Conservation (phyloP, 2,888 invertebrate species). For the Anagyrus pseudococci region DNA sequence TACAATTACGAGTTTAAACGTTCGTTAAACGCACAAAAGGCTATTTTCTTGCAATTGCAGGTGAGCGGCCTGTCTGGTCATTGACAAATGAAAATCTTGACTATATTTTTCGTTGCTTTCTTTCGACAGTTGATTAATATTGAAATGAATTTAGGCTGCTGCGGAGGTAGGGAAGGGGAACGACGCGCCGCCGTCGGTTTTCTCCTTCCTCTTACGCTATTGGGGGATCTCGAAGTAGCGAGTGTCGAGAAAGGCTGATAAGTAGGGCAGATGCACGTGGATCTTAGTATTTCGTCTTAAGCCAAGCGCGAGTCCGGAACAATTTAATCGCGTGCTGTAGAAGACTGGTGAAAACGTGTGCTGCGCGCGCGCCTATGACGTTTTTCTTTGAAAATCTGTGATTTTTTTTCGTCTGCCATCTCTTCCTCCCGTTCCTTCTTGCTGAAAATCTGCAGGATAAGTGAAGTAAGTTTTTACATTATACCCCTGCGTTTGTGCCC, state of each 20-base stretch:
- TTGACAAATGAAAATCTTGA: background rate
- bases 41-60: background rate
- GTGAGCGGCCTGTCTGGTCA: background rate
- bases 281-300: conserved; percentile 58
- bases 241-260: conserved; percentile 51
- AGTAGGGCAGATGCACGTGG: conserved; percentile 58
- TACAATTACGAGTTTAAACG: background rate
- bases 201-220: conserved; percentile 3
- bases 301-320: conserved; percentile 53
- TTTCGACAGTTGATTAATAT: background rate
- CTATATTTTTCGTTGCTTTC: background rate
- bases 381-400: too few relatives aligned
- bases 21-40: too few relatives aligned
- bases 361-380: conserved; percentile 2
- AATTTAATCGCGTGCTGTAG: conserved; percentile 29
- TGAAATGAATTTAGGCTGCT: background rate
- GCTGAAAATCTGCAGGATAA: too few relatives aligned
- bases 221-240: conserved; percentile 46
- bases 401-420: too few relatives aligned
- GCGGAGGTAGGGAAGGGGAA: background rate
- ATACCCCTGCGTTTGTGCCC: too few relatives aligned
- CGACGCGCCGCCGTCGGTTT: conserved; percentile 2
- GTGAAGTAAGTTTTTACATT: too few relatives aligned
- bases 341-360: conserved; percentile 1
- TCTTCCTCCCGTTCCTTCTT: too few relatives aligned